Evolutionary conservation across 2,113 vertebrate species (phyloP).

Genomic region (Chelonoidis abingdonii): DNA sequence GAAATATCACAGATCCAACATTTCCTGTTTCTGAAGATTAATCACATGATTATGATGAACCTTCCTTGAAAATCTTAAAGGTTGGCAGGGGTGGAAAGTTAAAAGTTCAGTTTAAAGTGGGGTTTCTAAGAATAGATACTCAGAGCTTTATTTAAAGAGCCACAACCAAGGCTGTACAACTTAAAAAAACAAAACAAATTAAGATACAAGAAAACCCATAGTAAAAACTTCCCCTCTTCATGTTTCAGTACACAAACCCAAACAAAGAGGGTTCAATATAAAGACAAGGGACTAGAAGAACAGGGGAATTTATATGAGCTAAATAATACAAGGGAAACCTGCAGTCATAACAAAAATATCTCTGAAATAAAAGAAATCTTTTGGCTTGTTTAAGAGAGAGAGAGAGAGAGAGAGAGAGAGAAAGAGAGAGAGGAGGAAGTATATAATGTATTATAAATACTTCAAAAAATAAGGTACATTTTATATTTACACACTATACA

Average conservation of each 20-base stretch:
- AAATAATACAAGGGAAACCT: neutral
- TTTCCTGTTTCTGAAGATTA: constrained; percentile 65
- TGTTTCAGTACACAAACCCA: constrained; percentile 20
- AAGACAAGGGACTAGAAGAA: neutral
- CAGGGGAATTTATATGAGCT: neutral
- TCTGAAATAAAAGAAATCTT: constrained; percentile 18
- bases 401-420: neutral
- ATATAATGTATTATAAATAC: neutral
- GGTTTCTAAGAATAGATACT: constrained; percentile 49
- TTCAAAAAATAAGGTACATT: neutral
- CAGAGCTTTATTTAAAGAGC: constrained; percentile 42
- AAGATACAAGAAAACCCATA: constrained; percentile 50
- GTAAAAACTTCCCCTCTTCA: neutral
- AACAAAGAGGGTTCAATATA: neutral
- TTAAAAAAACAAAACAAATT: constrained; percentile 45
- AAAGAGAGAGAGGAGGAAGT: neutral
- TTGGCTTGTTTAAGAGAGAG: neutral
- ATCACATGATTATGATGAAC: constrained; percentile 56
- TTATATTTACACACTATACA: neutral
- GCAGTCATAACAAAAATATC: neutral
- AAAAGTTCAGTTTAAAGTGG: constrained; percentile 53
- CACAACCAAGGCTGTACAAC: neutral
- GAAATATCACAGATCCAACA: constrained; percentile 60
- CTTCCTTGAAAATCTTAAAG: constrained; percentile 62
- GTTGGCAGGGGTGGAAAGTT: neutral